Evolutionary conservation across 2,113 vertebrate genomes (phyloP).

Genomic region (Proterorhinus semilunaris): DNA sequence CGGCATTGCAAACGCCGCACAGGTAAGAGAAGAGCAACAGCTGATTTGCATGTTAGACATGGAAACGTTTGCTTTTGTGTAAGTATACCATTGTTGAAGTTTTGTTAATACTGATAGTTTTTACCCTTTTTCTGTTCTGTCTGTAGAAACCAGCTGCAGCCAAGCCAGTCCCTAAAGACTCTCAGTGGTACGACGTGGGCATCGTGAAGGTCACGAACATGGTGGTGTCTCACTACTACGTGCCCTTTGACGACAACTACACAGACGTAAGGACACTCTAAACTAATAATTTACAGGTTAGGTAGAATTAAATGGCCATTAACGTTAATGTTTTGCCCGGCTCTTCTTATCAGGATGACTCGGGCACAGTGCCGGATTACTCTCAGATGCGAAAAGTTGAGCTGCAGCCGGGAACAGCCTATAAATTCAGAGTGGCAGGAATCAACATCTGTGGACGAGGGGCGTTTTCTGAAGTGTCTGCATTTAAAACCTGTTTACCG

Average conservation of each 20-base stretch:
- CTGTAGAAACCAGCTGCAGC: conserved; percentile 70
- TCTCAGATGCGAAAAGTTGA: conserved; percentile 82
- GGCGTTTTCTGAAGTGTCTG: conserved; percentile 83
- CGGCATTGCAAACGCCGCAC: conserved; percentile 64
- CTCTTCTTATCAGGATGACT: conserved; percentile 73
- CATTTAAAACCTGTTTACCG: conserved; percentile 86
- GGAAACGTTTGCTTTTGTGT: no score
- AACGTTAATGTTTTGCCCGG: background rate
- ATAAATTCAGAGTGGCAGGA: conserved; percentile 85
- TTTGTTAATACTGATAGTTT: background rate
- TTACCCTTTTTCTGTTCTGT: background rate
- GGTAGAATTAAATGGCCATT: background rate
- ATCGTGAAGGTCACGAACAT: conserved; percentile 85
- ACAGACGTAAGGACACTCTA: conserved; percentile 22
- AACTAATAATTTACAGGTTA: background rate
- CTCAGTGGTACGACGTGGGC: conserved; percentile 85
- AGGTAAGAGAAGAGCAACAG: conserved; percentile 15
- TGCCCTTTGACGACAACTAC: conserved; percentile 59
- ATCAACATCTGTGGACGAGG: conserved; percentile 86
- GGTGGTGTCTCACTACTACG: conserved; percentile 83
- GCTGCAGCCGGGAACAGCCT: conserved; percentile 84
- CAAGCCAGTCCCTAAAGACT: conserved; percentile 75
- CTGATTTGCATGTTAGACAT: background rate
- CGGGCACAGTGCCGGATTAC: conserved; percentile 76
- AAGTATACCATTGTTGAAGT: no score